Percentiles rank a stretch among this genome's conserved stretches.
These are phyloP conservation scores for Apteryx owenii DNA, from an alignment of 2,113 vertebrate species.

Conservation along the genomic window DNA sequence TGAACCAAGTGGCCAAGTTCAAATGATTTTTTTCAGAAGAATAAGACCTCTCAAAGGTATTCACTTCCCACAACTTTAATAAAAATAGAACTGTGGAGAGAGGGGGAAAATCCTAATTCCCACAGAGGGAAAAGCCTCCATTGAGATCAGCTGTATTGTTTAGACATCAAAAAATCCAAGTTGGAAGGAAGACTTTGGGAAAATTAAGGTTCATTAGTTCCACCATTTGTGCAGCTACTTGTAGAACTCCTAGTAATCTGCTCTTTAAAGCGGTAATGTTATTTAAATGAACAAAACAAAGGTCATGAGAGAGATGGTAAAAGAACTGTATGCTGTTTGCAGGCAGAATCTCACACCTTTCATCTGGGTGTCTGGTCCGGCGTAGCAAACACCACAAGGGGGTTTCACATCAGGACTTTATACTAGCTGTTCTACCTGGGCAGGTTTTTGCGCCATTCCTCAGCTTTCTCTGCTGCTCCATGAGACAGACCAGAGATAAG, in stretches of 20 bases:
- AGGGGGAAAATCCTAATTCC: neutral
- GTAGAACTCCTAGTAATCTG: neutral
- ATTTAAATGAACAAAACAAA: neutral
- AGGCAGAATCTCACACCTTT: neutral
- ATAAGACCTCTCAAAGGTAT: neutral
- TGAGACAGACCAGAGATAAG: neutral
- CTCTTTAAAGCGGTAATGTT: neutral
- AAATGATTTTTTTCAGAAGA: neutral
- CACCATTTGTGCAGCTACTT: neutral
- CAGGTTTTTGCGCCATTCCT: neutral
- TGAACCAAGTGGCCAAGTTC: neutral
- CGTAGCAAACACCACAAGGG: neutral
- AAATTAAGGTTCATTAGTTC: neutral
- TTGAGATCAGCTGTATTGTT: neutral
- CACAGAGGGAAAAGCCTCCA: neutral
- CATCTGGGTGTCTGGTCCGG: neutral
- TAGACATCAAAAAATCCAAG: neutral
- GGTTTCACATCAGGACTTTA: neutral
- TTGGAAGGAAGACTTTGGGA: neutral
- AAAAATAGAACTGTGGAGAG: neutral
- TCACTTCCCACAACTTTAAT: neutral
- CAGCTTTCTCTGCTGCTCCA: neutral
- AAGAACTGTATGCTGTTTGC: neutral
- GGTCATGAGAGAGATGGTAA: fast-evolving
- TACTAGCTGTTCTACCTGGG: neutral